Conservation (phyloP, 2,797 vertebrate species). For the Sorex maritimensis region DNA sequence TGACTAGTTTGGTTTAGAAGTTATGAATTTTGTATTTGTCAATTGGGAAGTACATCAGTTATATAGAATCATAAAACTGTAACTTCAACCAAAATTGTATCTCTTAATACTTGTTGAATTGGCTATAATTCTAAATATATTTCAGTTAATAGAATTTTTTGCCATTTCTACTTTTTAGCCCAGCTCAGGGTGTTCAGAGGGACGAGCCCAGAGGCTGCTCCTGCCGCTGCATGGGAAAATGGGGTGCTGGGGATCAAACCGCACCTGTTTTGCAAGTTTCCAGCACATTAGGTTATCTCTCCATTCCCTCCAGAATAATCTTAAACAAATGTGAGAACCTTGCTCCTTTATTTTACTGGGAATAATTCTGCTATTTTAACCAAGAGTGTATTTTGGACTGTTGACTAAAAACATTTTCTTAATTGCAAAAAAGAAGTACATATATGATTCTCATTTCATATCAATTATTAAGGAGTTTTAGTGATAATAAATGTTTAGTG, state of each 20-base stretch:
- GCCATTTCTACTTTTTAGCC: too few species aligned
- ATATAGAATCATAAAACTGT: not conserved
- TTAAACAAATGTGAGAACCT: not conserved
- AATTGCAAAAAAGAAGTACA: constrained; percentile 27
- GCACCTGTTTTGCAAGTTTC: too few species aligned
- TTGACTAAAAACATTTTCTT: constrained; percentile 42
- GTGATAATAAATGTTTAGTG: constrained; percentile 24
- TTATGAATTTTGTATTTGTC: not conserved
- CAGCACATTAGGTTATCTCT: too few species aligned
- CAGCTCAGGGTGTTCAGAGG: too few species aligned
- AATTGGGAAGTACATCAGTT: not conserved
- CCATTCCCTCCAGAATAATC: not conserved
- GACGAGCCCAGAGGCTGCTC: too few species aligned
- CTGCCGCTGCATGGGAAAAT: too few species aligned
- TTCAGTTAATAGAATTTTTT: too few species aligned
- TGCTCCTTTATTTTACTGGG: not conserved
- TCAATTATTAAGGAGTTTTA: not conserved
- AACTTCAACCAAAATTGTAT: not conserved
- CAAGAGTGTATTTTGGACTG: not conserved
- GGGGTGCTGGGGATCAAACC: too few species aligned
- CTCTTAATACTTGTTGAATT: not conserved
- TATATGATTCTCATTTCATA: not conserved
- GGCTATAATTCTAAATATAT: not conserved
- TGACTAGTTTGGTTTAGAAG: not conserved
- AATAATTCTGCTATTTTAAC: constrained; percentile 47